These are phyloP conservation scores for Centropristis striata DNA, from an alignment of 2,113 vertebrate genomes.

Conservation along the genomic window DNA sequence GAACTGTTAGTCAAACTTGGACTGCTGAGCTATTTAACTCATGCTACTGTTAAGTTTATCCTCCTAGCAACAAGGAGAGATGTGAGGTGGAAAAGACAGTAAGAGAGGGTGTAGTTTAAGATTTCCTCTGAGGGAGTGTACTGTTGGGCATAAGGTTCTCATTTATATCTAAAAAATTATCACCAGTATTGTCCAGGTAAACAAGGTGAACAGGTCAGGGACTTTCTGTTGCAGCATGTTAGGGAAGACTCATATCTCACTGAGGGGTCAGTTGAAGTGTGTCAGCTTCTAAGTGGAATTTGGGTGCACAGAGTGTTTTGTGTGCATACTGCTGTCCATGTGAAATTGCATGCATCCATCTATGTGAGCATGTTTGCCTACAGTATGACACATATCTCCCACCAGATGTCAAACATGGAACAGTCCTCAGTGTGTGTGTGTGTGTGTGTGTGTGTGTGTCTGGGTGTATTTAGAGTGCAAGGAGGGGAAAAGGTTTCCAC, in stretches of 20 bases:
- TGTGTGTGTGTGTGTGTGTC: slow-evolving; percentile 40
- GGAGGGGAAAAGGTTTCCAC: slow-evolving; percentile 16
- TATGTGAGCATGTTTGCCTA: slow-evolving; percentile 20
- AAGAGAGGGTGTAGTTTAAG: not conserved
- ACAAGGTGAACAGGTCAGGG: slow-evolving; percentile 7
- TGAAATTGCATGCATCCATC: not conserved
- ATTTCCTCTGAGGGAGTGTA: not conserved
- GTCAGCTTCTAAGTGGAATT: not conserved
- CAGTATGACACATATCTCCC: slow-evolving; percentile 39
- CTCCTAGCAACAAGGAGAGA: slow-evolving; percentile 21
- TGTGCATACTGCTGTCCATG: not conserved
- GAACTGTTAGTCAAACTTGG: slow-evolving; percentile 4
- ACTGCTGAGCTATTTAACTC: slow-evolving; percentile 26
- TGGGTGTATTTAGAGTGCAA: slow-evolving; percentile 37
- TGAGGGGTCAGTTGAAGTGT: not conserved
- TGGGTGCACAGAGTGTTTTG: slow-evolving; percentile 2
- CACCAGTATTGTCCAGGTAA: not conserved
- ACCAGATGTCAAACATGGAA: slow-evolving; percentile 57
- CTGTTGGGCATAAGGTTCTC: not conserved
- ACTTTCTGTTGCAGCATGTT: not conserved
- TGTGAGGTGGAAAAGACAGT: slow-evolving; percentile 27
- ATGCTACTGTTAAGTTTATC: slow-evolving; percentile 17
- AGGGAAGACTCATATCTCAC: slow-evolving; percentile 3
- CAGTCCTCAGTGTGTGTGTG: slow-evolving; percentile 52
- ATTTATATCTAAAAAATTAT: slow-evolving; percentile 4